A percentile compares a stretch with the other conserved stretches of the same genome.
These are phyloP conservation scores for Dermolepida albohirtum DNA, from an alignment of 2,888 invertebrate species.

Conservation along the genomic window DNA sequence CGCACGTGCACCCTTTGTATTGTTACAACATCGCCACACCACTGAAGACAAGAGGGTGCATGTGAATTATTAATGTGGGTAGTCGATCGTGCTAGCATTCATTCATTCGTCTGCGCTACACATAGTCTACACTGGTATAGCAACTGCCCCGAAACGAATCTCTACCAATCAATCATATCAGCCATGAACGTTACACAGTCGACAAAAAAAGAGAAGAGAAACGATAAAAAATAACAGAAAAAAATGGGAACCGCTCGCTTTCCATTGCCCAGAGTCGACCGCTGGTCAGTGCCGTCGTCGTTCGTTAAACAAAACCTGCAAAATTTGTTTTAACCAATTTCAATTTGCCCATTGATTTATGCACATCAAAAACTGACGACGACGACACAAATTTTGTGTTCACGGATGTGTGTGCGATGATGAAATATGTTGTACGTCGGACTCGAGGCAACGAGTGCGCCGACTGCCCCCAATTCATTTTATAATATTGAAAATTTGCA, in stretches of 20 bases:
- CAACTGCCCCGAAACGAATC: constrained; percentile 10
- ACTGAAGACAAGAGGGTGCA: constrained; percentile 1
- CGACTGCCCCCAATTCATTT: constrained; percentile 15
- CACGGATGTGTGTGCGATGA: constrained; percentile 1
- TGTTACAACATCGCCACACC: neutral
- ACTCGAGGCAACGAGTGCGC: neutral
- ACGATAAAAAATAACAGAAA: no score
- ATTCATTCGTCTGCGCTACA: constrained; percentile 8
- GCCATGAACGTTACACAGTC: neutral
- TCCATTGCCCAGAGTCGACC: no score
- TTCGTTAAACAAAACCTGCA: neutral
- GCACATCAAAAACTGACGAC: constrained; percentile 25
- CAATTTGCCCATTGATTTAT: constrained; percentile 37
- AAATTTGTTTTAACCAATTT: constrained; percentile 23
- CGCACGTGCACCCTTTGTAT: no score
- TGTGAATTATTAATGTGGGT: no score
- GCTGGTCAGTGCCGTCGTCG: no score
- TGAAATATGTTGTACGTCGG: constrained; percentile 21
- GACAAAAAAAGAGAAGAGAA: no score
- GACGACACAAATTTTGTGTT: neutral
- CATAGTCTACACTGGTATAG: neutral
- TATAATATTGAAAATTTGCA: constrained; percentile 33
- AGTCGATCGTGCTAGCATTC: neutral
- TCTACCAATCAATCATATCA: constrained; percentile 16
- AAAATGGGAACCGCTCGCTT: no score